Conservation (phyloP, 2,797 vertebrate genomes). For the Pangasius djambal region DNA sequence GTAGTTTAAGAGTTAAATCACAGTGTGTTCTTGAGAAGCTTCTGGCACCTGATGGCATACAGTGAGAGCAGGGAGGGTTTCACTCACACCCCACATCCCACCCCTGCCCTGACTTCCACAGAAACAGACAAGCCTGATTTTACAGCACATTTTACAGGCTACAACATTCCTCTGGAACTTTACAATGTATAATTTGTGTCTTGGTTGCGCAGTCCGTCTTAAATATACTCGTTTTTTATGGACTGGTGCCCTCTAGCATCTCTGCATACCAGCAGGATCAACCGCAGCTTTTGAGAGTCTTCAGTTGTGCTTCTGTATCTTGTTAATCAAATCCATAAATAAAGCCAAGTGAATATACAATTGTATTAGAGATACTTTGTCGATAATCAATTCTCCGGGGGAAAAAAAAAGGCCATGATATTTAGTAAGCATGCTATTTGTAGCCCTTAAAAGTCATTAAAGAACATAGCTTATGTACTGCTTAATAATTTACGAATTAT, state of each 20-base stretch:
- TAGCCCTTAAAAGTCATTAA: neutral
- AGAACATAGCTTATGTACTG: neutral
- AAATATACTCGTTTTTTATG: slow-evolving; percentile 13
- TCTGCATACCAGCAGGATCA: slow-evolving; percentile 10
- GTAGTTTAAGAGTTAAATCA: slow-evolving; percentile 28
- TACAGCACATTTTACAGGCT: slow-evolving; percentile 24
- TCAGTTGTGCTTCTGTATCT: neutral
- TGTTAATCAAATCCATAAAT: neutral
- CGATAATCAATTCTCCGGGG: neutral
- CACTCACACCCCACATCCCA: neutral
- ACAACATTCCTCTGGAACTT: slow-evolving; percentile 32
- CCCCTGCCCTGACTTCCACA: neutral
- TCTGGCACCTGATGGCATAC: neutral
- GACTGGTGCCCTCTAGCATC: slow-evolving; percentile 31
- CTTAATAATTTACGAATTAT: neutral
- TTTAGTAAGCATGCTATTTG: neutral
- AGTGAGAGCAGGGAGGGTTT: slow-evolving; percentile 17
- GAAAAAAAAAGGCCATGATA: neutral
- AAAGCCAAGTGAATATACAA: neutral
- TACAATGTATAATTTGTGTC: slow-evolving; percentile 47
- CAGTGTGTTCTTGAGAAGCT: neutral
- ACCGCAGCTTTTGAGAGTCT: neutral
- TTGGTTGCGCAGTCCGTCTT: neutral
- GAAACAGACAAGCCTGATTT: slow-evolving; percentile 42
- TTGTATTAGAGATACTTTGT: neutral